Base-by-base conservation (phyloP, 2,888 invertebrate species). In the Osedax frankpressi region DNA sequence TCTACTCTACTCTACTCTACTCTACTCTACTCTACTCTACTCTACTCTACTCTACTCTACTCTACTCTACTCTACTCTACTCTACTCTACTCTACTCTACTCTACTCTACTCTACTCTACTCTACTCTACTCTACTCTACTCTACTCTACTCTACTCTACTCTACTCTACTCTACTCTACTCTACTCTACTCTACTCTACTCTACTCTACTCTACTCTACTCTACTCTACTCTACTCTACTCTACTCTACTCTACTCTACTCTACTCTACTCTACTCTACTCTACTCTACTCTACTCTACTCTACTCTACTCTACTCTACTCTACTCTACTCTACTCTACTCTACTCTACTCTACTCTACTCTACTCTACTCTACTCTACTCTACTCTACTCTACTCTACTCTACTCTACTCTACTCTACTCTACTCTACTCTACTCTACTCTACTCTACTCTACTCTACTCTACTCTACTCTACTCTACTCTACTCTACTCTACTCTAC, bases 101-200 rank as follows among this genome's bases (percentile, higher is more conserved):
- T 59, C 59, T 59, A 14, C 59, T 59, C 59, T 59, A 14, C 59
- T 59, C 59, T 59, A 14, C 59, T 59, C 59, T 59, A 59, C 59
- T 59, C 59, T 59, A 59, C 59, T 59, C 59, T 59, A 59, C 59
- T 59, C 59, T 59, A 59, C 59, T 59, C 59, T 59, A 59, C 59
- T 19, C 59, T 59, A 59, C 19, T 59, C 59, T 59, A 59, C 59
- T 59, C 59, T 59, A 59, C 59, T 59, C 59, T 59, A 59, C 59
- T 59, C 59, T 59, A n/a, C n/a, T n/a, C n/a, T n/a, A n/a, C n/a
- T n/a, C n/a, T n/a, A n/a, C 59, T 59, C 59, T 59, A 59, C 59
- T 59, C 59, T 59, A 59, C 59, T 59, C 59, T 59, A 59, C 59
- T 59, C 59, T 59, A 59, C 59, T 59, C 59, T 59, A 59, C 59